Base-by-base conservation (phyloP, 2,888 invertebrate genomes). In the Leptinotarsa haldemani region DNA sequence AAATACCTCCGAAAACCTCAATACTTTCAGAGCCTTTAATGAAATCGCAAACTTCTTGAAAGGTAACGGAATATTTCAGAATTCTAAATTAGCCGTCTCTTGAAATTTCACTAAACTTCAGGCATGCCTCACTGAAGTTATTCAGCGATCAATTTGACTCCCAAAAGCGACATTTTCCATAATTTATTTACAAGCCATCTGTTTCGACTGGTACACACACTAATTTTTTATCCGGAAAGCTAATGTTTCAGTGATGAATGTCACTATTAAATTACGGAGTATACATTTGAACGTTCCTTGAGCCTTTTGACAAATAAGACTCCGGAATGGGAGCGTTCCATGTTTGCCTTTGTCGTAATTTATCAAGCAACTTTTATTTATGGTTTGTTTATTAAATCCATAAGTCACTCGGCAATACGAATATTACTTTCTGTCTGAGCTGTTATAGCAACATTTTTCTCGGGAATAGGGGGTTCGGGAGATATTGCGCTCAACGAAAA, bases 351-450 rank as follows among this genome's bases (percentile, higher is more conserved):
- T 65, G 75, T 79, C 78, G 74, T 79, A 79, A 81, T 82, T 80
- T 80, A 82, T 82, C 80, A 82, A 79, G 78, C 76, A 76, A 78
- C 74, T 79, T 78, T 81, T 82, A 81, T 82, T 81, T 82, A 82
- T 82, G 81, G 81, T 80, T 81, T 82, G 81, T 82, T 82, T 81
- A 82, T 82, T 81, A 81, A 80, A 81, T 80, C 80, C 80, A 81
- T 82, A 82, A 81, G 79, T 82, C 81, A 80, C 76, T 77, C 73
- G 71, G 70, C 76, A 77, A 76, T 79, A 72, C 73, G 78, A 82
- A 79, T 81, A 80, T 80, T 78, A 78, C 78, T 80, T 77, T 75
- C 74, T 79, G 79, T 79, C 80, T 68, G 50, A 71, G 52, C 40
- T 47, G 71, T 69, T 72, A 69, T 72, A 65, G 67, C 74, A 18